These are phyloP conservation scores for Pteropus rufus DNA, from an alignment of 2,797 vertebrate genomes.

Conservation along the genomic window DNA sequence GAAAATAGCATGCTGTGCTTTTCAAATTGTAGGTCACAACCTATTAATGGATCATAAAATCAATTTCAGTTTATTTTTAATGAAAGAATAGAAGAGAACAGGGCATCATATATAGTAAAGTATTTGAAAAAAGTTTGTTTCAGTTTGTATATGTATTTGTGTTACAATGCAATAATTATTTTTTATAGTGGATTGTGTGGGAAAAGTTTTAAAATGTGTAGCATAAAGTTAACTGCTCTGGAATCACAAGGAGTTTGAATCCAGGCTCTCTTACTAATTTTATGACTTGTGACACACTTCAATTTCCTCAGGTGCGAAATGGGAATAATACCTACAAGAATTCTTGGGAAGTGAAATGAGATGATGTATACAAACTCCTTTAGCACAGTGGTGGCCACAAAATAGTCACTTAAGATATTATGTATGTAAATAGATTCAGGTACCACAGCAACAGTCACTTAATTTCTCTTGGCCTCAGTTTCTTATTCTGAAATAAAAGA, in stretches of 20 bases:
- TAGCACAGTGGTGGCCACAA: neutral
- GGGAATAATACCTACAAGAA: neutral
- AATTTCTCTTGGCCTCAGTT: neutral
- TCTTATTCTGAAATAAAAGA: neutral
- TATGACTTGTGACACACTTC: neutral
- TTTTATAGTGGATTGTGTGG: neutral
- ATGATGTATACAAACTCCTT: neutral
- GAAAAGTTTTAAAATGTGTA: neutral
- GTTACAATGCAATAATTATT: neutral
- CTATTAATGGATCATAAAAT: neutral
- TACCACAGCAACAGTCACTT: neutral
- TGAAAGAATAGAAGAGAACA: neutral
- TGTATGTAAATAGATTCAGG: neutral
- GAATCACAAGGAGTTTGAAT: neutral
- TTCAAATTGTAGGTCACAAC: neutral
- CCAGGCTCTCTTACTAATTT: neutral
- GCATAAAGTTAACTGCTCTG: neutral
- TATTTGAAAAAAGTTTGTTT: neutral
- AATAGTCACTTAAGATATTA: neutral
- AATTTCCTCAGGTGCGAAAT: neutral
- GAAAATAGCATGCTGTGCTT: neutral
- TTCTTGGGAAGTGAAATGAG: neutral
- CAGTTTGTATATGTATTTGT: neutral
- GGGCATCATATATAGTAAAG: neutral
- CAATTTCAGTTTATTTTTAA: neutral